phyloP scores from a whole-genome alignment of 2,888 invertebrate genomes.

The Ferrisia virgata region DNA sequence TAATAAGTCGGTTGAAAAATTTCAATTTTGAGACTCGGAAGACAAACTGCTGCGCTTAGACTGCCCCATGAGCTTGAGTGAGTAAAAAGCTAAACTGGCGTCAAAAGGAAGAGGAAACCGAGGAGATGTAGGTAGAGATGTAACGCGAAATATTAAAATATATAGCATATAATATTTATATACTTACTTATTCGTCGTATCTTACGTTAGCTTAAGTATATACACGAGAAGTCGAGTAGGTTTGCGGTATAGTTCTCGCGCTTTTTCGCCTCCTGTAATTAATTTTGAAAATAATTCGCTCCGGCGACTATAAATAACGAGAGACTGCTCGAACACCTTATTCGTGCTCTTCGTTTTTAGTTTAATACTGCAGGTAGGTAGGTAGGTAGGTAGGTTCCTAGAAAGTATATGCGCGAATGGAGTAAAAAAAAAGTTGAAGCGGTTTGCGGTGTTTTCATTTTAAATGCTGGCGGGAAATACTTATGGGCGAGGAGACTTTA shows the following conservation, averaged over 20 bases:
- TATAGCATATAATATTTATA: background rate
- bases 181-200: background rate
- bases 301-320: background rate
- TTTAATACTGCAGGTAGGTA: too few relatives aligned
- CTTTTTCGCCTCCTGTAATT: background rate
- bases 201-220: background rate
- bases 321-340: background rate
- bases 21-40: too few relatives aligned
- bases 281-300: background rate
- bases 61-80: too few relatives aligned
- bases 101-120: background rate
- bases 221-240: background rate
- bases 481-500: too few relatives aligned
- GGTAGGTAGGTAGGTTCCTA: too few relatives aligned
- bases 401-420: background rate
- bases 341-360: background rate
- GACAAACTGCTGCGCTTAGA: too few relatives aligned
- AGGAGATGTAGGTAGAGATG: background rate
- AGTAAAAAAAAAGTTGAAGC: background rate
- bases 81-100: too few relatives aligned
- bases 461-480: background rate
- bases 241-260: background rate
- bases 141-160: background rate
- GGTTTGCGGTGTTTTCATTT: background rate
- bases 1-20: too few relatives aligned